Conservation (phyloP, 2,113 vertebrate genomes). For the Otolemur garnettii region DNA sequence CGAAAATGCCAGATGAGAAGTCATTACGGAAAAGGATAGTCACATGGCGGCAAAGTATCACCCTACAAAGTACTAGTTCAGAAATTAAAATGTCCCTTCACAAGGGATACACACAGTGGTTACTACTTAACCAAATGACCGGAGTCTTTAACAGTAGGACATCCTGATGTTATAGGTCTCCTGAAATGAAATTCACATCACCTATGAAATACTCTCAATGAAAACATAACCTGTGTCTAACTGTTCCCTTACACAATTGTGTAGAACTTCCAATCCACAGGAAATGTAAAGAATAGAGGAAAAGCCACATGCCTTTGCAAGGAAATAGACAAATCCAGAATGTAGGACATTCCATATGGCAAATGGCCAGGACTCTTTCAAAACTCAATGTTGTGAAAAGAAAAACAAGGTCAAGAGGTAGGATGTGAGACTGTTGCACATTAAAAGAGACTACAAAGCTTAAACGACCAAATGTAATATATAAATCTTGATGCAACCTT, state of each 20-base stretch:
- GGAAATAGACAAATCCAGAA: constrained; percentile 46
- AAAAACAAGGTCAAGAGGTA: neutral
- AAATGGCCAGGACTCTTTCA: neutral
- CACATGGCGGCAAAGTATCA: neutral
- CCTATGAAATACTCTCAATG: neutral
- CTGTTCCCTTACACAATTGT: neutral
- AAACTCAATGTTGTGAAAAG: neutral
- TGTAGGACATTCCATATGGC: neutral
- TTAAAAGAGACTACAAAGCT: neutral
- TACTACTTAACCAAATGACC: neutral
- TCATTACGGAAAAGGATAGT: neutral
- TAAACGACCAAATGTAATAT: neutral
- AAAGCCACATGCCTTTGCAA: neutral
- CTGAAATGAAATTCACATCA: neutral
- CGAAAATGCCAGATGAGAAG: neutral
- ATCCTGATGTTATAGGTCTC: neutral
- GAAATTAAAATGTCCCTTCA: constrained; percentile 22
- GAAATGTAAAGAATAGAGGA: neutral
- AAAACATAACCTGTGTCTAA: neutral
- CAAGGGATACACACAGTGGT: neutral
- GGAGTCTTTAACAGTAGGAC: neutral
- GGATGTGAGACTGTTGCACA: neutral
- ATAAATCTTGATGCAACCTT: neutral
- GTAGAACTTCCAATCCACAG: neutral
- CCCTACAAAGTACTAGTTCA: neutral